Percentiles rank a stretch among this genome's conserved stretches.
Conservation (phyloP, 2,888 invertebrate genomes). For the Sceliomorpha sp. region DNA sequence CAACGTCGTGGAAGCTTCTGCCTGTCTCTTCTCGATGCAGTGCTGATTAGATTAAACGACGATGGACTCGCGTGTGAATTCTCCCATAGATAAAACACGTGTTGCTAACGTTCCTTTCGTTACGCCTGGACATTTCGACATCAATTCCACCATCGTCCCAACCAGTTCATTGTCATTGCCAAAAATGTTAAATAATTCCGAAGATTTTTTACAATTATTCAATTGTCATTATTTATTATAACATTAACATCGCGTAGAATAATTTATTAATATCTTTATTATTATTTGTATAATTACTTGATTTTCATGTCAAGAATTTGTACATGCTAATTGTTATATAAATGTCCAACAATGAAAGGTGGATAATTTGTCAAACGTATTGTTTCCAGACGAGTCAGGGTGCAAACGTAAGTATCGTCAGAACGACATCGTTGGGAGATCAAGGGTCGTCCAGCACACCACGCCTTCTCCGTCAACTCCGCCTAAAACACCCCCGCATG, state of each 20-base stretch:
- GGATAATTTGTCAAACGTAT: too few species aligned
- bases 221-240: neutral
- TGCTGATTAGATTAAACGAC: slow-evolving; percentile 44
- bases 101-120: slow-evolving; percentile 10
- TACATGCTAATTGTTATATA: too few species aligned
- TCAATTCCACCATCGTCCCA: neutral
- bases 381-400: neutral
- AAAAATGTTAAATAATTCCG: too few species aligned
- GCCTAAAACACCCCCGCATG: slow-evolving; percentile 59
- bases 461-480: slow-evolving; percentile 53
- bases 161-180: too few species aligned
- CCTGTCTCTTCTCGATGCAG: slow-evolving; percentile 24
- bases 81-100: slow-evolving; percentile 39
- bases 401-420: neutral
- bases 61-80: slow-evolving; percentile 44
- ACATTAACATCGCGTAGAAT: too few species aligned
- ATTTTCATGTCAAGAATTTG: too few species aligned
- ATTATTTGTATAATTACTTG: too few species aligned
- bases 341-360: too few species aligned
- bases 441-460: slow-evolving; percentile 28
- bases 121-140: neutral
- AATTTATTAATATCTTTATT: too few species aligned
- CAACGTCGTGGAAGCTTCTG: slow-evolving; percentile 61
- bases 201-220: neutral
- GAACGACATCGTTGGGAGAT: slow-evolving; percentile 17